Evolutionary conservation across 2,888 invertebrate genomes (phyloP), one percentile per base, ranked within the genome.

Genomic region (Drosophila nr. fundita): DNA sequence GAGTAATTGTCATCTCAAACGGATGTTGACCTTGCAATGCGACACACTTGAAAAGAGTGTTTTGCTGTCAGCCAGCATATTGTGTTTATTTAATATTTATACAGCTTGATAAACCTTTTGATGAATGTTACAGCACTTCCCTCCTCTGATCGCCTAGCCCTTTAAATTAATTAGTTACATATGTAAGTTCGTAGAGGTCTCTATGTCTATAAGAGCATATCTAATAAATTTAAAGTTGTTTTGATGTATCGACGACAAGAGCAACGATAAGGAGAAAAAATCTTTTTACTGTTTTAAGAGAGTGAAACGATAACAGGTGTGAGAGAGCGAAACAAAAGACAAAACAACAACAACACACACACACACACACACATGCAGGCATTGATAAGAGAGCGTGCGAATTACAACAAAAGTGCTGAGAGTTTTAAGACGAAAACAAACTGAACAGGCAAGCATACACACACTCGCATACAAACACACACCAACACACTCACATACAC

Each of bases 21-120:
- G 63, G 49, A 18, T 64, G 55, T 38, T 83, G 75, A 88, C 83
- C 71, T 88, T 87, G 73, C 60, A 68, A 67, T 64, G 49, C 15
- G 40, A 74, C 27, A 59, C 42, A 48, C 29, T 53, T 45, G 36
- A 10, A 34, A 6, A 30, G 13, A 29, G 27, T n/a, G 34, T 30
- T 32, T 60, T 55, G 38, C 4, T 40, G 53, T 2, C 42, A 10
- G n/a, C 29, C 29, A 27, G 34, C 4, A 45, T 15, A 15, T 59
- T 71, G 53, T 30, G 8, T 59, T 13, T 36, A 40, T 45, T 40
- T 32, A 7, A 32, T 61, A 60, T 59, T 45, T 65, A 29, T 34
- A 24, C 45, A 57, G 29, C 21, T 32, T 32, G 4, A 32, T 11
- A 11, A 32, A 2, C n/a, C 21, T 42, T 5, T 13, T 42, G 5